Evolutionary conservation across 2,113 vertebrate species (phyloP).

Genomic region (Girardinichthys multiradiatus): DNA sequence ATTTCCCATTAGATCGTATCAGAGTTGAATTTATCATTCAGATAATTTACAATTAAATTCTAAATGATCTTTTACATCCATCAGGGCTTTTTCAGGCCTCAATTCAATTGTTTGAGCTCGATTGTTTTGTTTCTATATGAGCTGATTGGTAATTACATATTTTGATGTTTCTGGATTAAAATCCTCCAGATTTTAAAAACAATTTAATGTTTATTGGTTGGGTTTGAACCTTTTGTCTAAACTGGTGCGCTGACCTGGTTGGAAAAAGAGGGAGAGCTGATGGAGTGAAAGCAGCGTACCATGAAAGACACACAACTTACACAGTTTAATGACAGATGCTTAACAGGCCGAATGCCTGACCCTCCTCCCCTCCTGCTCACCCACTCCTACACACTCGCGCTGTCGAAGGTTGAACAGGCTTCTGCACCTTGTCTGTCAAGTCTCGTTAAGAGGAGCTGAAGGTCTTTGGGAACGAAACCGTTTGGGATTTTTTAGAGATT

Average conservation of each 20-base stretch:
- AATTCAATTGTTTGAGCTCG: not conserved
- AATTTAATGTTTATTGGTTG: not conserved
- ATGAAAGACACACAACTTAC: conserved; percentile 62
- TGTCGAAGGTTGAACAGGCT: conserved; percentile 27
- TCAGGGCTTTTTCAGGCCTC: no score
- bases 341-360: conserved; percentile 66
- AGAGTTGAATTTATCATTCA: no score
- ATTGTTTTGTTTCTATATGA: not conserved
- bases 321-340: conserved; percentile 72
- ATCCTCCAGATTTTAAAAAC: not conserved
- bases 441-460: conserved; percentile 34
- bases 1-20: no score
- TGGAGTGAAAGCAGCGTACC: conserved; percentile 46
- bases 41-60: no score
- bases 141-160: not conserved
- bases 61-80: no score
- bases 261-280: conserved; percentile 17
- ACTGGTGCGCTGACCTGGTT: conserved; percentile 18
- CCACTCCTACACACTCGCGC: conserved; percentile 12
- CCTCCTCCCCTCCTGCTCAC: conserved; percentile 22
- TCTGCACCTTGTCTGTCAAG: conserved; percentile 62
- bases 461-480: conserved; percentile 22
- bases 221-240: not conserved
- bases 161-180: not conserved
- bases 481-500: conserved; percentile 25